These are phyloP conservation scores for Colostygia pectinataria DNA, from an alignment of 2,888 invertebrate genomes.

Conservation along the genomic window DNA sequence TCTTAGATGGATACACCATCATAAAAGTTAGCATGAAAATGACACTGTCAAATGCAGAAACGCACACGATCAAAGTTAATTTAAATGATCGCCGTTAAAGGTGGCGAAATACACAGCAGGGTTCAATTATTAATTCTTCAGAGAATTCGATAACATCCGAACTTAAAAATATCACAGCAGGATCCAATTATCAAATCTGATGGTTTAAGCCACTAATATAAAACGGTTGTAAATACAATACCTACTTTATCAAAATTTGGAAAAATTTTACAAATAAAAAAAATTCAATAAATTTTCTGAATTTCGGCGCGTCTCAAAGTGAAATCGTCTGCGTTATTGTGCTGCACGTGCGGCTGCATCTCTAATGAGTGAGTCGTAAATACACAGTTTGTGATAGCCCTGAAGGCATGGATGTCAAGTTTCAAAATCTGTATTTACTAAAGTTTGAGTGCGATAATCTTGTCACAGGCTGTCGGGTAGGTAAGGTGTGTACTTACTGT, in stretches of 20 bases:
- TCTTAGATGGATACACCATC: too few relatives aligned
- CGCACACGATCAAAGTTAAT: neutral
- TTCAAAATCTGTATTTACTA: neutral
- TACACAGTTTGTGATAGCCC: constrained; percentile 32
- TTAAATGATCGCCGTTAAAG: constrained; percentile 1
- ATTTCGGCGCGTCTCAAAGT: constrained; percentile 59
- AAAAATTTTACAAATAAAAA: too few relatives aligned
- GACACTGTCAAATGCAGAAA: neutral
- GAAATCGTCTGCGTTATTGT: constrained; percentile 52
- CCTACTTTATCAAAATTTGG: too few relatives aligned
- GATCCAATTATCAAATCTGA: neutral
- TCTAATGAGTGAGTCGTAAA: constrained; percentile 49
- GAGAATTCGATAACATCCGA: too few relatives aligned
- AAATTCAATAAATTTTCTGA: constrained; percentile 5
- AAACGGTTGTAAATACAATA: too few relatives aligned
- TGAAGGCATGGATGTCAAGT: constrained; percentile 2
- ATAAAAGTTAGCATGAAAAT: too few relatives aligned
- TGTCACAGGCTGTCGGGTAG: neutral
- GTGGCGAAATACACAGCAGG: constrained; percentile 7
- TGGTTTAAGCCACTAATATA: too few relatives aligned
- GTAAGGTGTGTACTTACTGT: too few relatives aligned
- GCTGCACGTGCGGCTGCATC: constrained; percentile 33
- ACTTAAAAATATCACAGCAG: constrained; percentile 11
- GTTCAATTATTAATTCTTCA: too few relatives aligned
- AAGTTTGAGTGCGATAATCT: neutral